Base-by-base conservation (phyloP, 2,797 vertebrate species). In the Enteromius treurensis region DNA sequence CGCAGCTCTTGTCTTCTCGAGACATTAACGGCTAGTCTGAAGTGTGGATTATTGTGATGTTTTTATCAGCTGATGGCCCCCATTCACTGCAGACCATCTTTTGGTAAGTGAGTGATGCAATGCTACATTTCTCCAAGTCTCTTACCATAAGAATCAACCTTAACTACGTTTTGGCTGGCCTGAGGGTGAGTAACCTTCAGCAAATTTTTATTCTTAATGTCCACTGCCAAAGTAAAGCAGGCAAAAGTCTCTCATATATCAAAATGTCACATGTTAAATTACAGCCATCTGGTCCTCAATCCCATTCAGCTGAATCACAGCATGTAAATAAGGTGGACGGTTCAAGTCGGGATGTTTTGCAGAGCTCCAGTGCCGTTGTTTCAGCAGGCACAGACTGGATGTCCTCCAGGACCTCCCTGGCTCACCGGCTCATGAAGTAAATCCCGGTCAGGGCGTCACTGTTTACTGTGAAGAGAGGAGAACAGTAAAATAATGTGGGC, bases 311-410 rank as follows among this genome's bases (percentile, higher is more conserved):
- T 47, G 45, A 7, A 21, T 51, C 23, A 71, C 68, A 15, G 21
- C 53, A 55, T 55, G 58, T 26, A 13, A 45, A 15, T n/a, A 34
- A 34, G 29, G 47, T 23, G 47, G 1, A 32, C 29, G 5, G 2
- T 5, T 74, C 19, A 32, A 19, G 10, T 19, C 11, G 0, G 15
- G 37, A 29, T 21, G 23, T 77, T 62, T 60, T 45, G 7, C 51
- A 75, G 13, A 40, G 34, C 32, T 51, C 15, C 26, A 53, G 71
- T 53, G 47, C 26, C 32, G 9, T 53, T 4, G n/a, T 32, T 51
- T 19, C 21, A 8, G 5, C 71, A 74, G 71, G 29, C 71, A 76
- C 32, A 53, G 77, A 68, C 77, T 68, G 45, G 77, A 68, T 17
- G 45, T 15, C 21, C 45, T 79, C 77, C 45, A 79, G 26, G 68